These are phyloP conservation scores for Thunnus maccoyii DNA, from an alignment of 2,113 vertebrate genomes.

Conservation along the genomic window DNA sequence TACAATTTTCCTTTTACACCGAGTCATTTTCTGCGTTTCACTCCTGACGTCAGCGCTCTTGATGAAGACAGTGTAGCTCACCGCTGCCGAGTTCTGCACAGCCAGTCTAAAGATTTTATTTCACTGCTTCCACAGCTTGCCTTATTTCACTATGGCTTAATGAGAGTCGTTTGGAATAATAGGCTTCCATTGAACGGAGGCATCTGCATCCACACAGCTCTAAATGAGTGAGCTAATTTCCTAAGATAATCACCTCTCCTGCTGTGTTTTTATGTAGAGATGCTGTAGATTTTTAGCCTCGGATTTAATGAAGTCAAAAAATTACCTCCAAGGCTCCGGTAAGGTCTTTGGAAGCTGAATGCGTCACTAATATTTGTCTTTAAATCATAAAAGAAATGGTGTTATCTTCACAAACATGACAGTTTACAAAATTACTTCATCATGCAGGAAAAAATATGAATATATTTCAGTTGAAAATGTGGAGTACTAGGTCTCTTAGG, in stretches of 20 bases:
- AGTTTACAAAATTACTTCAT: constrained; percentile 26
- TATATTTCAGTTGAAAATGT: background rate
- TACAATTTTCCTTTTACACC: constrained; percentile 68
- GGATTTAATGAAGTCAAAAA: constrained; percentile 80
- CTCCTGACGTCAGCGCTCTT: constrained; percentile 72
- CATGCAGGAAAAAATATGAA: background rate
- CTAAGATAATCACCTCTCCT: constrained; percentile 83
- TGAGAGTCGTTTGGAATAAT: constrained; percentile 86
- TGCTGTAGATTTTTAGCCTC: constrained; percentile 75
- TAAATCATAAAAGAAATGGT: constrained; percentile 37
- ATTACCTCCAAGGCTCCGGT: constrained; percentile 64
- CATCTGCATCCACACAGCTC: constrained; percentile 88
- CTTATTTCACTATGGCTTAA: constrained; percentile 82
- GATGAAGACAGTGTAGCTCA: constrained; percentile 74
- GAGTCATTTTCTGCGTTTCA: constrained; percentile 65
- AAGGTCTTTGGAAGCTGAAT: constrained; percentile 45
- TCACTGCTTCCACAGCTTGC: constrained; percentile 82
- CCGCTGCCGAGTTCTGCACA: constrained; percentile 66
- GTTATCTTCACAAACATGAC: constrained; percentile 51
- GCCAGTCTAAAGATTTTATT: constrained; percentile 83
- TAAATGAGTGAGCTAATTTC: constrained; percentile 88
- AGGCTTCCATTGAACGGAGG: constrained; percentile 83
- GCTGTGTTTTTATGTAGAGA: constrained; percentile 79
- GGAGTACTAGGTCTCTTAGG: background rate
- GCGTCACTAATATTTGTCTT: constrained; percentile 52